A percentile compares a stretch with the other conserved stretches of the same genome.
These are phyloP conservation scores for Genyomyrus donnyi DNA, from an alignment of 2,113 vertebrate genomes.

Conservation along the genomic window DNA sequence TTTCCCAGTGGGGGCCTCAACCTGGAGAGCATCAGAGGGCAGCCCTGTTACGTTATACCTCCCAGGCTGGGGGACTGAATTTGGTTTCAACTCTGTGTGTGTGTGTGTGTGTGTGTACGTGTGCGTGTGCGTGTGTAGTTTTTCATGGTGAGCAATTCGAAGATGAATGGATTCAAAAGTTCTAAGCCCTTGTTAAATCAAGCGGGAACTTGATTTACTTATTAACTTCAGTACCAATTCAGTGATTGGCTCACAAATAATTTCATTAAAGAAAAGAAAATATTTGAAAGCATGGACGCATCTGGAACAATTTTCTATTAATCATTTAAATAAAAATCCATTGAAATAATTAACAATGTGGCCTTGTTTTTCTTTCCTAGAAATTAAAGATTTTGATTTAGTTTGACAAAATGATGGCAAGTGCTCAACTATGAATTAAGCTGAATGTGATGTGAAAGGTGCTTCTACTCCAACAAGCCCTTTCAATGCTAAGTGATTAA, in stretches of 20 bases:
- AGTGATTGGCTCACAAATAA: not conserved
- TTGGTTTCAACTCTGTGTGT: not conserved
- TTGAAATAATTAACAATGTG: not conserved
- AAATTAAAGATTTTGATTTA: not conserved
- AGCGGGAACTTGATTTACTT: not conserved
- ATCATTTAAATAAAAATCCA: not conserved
- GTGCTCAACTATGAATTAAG: not conserved
- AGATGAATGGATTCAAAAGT: not conserved
- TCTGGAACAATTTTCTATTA: not conserved
- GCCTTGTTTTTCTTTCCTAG: not conserved
- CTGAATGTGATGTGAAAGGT: not conserved
- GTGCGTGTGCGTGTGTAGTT: not conserved
- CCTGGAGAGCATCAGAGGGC: not conserved
- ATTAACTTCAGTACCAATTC: not conserved
- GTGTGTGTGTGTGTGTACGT: not conserved
- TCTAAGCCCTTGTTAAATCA: not conserved
- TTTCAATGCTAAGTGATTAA: not conserved
- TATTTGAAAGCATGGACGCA: not conserved
- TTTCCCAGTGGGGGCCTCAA: not conserved
- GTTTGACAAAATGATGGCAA: not conserved
- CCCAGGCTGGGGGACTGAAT: not conserved
- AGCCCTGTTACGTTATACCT: not conserved
- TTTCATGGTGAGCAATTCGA: not conserved
- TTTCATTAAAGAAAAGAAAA: not conserved
- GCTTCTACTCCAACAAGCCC: not conserved